phyloP scores from a whole-genome alignment of 2,888 invertebrate species.

The Lithophane ornitopus region DNA sequence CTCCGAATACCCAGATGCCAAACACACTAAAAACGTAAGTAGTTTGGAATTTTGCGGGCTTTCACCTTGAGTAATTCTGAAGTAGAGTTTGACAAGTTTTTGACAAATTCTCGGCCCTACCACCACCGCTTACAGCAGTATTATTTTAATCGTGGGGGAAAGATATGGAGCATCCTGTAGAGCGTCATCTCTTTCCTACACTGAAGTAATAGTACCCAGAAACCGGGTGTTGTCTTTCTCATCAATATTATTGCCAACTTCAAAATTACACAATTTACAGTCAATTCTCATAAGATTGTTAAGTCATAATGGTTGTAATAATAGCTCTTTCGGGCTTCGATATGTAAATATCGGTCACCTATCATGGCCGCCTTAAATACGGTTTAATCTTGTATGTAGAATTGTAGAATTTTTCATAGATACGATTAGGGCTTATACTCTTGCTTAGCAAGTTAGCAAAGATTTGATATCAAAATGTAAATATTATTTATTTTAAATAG shows the following conservation, averaged over 20 bases:
- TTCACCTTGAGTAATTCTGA: neutral
- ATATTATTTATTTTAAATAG: slow-evolving; percentile 27
- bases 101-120: neutral
- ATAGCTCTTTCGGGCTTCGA: neutral
- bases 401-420: neutral
- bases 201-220: too few relatives aligned
- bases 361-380: neutral
- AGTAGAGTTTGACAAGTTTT: neutral
- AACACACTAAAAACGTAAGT: neutral
- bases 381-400: neutral
- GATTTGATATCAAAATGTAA: slow-evolving; percentile 2
- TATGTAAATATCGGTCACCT: neutral
- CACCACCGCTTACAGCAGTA: too few relatives aligned
- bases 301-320: neutral
- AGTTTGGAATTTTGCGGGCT: neutral
- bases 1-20: neutral
- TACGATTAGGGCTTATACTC: too few relatives aligned
- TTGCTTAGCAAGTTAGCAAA: neutral
- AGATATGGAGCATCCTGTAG: too few relatives aligned
- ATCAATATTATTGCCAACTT: neutral
- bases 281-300: neutral
- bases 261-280: neutral
- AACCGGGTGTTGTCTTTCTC: too few relatives aligned
- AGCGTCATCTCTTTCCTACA: too few relatives aligned
- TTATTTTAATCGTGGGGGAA: too few relatives aligned